These are phyloP conservation scores for Ciona savignyi DNA, from an alignment of 23 tunicate species.

Conservation along the genomic window DNA sequence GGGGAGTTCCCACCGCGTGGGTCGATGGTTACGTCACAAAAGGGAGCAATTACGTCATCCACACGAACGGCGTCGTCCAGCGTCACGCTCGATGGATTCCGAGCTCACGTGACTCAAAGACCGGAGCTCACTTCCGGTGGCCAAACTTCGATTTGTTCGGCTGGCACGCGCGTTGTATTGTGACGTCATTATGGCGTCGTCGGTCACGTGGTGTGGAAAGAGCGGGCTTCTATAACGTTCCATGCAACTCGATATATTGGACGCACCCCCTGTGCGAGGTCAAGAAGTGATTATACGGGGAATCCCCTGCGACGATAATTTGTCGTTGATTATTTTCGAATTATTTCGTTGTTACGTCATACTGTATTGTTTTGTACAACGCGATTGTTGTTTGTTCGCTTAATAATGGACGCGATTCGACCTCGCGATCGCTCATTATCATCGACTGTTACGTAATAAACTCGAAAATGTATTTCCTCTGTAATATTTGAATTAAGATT, in stretches of 20 bases:
- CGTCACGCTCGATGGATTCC: constrained; percentile 45
- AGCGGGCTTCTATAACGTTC: constrained; percentile 58
- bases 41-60: constrained; percentile 21
- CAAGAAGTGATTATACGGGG: not conserved
- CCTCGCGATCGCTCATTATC: not conserved
- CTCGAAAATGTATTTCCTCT: not conserved
- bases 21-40: constrained; percentile 33
- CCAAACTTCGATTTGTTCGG: constrained; percentile 34
- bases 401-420: not conserved
- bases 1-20: constrained; percentile 64
- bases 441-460: not conserved
- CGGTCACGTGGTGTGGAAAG: not conserved
- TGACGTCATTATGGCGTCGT: constrained; percentile 41
- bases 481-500: too few relatives aligned
- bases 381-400: too few relatives aligned
- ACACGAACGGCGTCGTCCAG: constrained; percentile 24
- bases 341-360: too few relatives aligned
- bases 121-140: constrained; percentile 30
- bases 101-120: constrained; percentile 8
- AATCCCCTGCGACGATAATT: too few relatives aligned
- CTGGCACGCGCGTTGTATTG: constrained; percentile 31
- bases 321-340: too few relatives aligned
- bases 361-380: too few relatives aligned
- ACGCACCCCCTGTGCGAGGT: constrained; percentile 61
- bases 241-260: constrained; percentile 33